Evolutionary conservation across 2,113 vertebrate species (phyloP).

Genomic region (Verasper variegatus): DNA sequence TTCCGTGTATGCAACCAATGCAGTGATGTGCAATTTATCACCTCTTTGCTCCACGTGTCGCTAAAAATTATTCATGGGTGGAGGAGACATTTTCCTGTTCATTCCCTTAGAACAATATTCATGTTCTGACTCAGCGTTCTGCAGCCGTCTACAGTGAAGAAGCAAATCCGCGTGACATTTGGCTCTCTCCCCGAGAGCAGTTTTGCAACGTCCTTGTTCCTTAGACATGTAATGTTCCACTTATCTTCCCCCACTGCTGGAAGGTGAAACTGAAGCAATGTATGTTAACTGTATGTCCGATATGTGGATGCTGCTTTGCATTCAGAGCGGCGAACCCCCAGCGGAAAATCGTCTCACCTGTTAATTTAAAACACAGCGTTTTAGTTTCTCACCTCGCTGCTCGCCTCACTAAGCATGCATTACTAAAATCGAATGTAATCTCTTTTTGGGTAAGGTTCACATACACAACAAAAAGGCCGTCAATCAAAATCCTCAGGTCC

Average conservation of each 20-base stretch:
- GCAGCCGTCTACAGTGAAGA: neutral
- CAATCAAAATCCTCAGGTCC: constrained; percentile 36
- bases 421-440: constrained; percentile 4
- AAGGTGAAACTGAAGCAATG: neutral
- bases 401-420: constrained; percentile 15
- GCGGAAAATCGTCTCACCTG: constrained; percentile 23
- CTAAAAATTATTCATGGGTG: constrained; percentile 54
- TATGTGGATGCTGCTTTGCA: constrained; percentile 19
- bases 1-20: neutral
- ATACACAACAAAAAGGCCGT: constrained; percentile 50
- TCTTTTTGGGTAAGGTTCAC: constrained; percentile 9
- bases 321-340: neutral
- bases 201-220: constrained; percentile 20
- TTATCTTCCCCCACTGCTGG: constrained; percentile 8
- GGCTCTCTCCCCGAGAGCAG: neutral
- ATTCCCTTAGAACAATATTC: constrained; percentile 53
- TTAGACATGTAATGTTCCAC: constrained; percentile 1
- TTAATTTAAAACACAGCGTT: constrained; percentile 33
- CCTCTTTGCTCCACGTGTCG: constrained; percentile 28
- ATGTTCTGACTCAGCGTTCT: constrained; percentile 42
- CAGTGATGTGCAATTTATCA: constrained; percentile 48
- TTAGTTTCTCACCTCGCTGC: constrained; percentile 10
- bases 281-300: constrained; percentile 7
- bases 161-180: constrained; percentile 24
- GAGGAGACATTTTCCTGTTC: constrained; percentile 47